phyloP scores from a whole-genome alignment of 1,140 invertebrate species.

The Meloidogyne floridensis region DNA sequence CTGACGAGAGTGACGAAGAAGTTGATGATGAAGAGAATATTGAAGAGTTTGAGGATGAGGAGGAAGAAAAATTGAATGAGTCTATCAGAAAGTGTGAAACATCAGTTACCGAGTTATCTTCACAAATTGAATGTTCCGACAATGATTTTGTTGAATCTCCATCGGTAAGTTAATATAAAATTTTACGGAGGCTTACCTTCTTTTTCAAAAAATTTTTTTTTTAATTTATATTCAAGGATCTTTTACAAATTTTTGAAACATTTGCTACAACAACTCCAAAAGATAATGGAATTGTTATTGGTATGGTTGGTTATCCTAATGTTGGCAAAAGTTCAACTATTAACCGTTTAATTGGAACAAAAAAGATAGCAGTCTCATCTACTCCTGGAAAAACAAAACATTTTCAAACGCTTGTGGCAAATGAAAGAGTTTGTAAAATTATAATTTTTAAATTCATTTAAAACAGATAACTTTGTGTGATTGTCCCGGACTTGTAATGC shows the following conservation, averaged over 20 bases:
- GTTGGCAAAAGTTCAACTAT: constrained; percentile 99
- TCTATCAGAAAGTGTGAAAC: neutral
- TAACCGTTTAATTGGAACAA: constrained; percentile 83
- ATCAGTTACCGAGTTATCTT: neutral
- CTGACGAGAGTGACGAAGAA: neutral
- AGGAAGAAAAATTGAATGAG: neutral
- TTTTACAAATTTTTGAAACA: constrained; percentile 8
- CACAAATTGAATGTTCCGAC: neutral
- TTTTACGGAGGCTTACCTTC: too few relatives aligned
- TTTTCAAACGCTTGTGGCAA: constrained; percentile 71
- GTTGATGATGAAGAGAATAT: neutral
- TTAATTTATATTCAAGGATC: neutral
- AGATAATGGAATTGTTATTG: constrained; percentile 73
- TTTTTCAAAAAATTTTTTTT: neutral
- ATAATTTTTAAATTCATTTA: neutral
- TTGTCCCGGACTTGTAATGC: constrained; percentile 96
- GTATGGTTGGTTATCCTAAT: constrained; percentile 94
- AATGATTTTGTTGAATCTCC: neutral
- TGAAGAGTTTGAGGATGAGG: neutral
- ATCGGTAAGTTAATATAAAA: neutral
- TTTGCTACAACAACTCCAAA: neutral
- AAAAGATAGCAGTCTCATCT: constrained; percentile 91
- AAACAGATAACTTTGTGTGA: constrained; percentile 83
- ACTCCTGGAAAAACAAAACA: constrained; percentile 96
- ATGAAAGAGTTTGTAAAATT: constrained; percentile 36